Conservation (phyloP, 2,113 vertebrate genomes). For the Tichodroma muraria region DNA sequence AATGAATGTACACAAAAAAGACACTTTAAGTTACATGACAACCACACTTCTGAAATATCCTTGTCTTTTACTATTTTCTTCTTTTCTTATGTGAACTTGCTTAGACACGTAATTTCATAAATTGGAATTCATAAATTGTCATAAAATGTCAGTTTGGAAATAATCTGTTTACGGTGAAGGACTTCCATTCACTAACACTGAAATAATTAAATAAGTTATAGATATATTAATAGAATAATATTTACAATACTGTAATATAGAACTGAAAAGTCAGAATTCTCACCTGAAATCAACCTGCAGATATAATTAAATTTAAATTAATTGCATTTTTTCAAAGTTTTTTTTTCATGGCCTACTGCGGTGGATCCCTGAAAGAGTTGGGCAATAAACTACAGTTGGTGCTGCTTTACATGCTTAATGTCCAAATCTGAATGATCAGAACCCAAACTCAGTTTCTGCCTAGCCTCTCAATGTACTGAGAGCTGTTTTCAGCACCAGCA, state of each 20-base stretch:
- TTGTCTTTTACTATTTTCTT: not conserved
- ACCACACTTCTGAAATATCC: not conserved
- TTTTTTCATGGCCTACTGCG: not conserved
- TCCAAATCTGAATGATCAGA: not conserved
- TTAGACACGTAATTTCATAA: not conserved
- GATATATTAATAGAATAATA: not conserved
- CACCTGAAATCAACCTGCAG: not conserved
- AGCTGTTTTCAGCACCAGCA: not conserved
- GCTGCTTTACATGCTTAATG: not conserved
- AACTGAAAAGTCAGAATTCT: not conserved
- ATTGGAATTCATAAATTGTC: not conserved
- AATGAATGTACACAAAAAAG: not conserved
- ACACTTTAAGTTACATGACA: not conserved
- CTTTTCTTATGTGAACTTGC: not conserved
- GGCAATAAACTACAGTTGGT: not conserved
- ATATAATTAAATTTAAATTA: not conserved
- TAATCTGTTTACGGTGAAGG: not conserved
- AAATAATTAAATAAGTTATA: not conserved
- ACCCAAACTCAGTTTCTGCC: not conserved
- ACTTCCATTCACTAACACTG: not conserved
- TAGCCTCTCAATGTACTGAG: not conserved
- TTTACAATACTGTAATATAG: not conserved
- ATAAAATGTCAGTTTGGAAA: not conserved
- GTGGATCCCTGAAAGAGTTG: not conserved
- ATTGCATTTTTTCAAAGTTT: not conserved